These are phyloP conservation scores for Silvanus unidentatus DNA, from an alignment of 2,888 invertebrate species.

Conservation along the genomic window DNA sequence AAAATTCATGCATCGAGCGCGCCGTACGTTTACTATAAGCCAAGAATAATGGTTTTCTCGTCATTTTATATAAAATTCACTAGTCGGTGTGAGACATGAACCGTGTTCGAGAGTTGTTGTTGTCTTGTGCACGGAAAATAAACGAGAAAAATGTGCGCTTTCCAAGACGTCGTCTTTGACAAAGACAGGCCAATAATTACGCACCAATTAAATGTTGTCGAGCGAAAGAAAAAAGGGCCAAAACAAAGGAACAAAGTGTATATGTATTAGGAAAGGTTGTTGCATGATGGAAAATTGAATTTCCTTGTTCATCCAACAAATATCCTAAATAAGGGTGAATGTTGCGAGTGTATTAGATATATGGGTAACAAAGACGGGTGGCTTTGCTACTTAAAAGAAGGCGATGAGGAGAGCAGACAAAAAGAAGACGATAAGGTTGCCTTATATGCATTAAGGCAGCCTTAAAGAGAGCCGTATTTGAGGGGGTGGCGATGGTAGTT, in stretches of 20 bases:
- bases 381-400: slow-evolving; percentile 9
- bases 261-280: neutral
- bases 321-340: slow-evolving; percentile 1
- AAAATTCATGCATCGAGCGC: slow-evolving; percentile 32
- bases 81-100: too few relatives aligned
- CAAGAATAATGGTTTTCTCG: too few relatives aligned
- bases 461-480: slow-evolving; percentile 41
- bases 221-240: slow-evolving; percentile 17
- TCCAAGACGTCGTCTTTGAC: too few relatives aligned
- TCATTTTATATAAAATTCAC: too few relatives aligned
- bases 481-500: slow-evolving; percentile 20
- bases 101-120: too few relatives aligned
- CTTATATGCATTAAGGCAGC: slow-evolving; percentile 42
- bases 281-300: slow-evolving; percentile 1
- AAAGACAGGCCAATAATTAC: too few relatives aligned
- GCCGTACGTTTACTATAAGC: too few relatives aligned
- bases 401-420: slow-evolving; percentile 10
- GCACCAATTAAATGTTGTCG: too few relatives aligned
- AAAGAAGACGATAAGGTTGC: slow-evolving; percentile 39
- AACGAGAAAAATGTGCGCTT: too few relatives aligned
- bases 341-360: neutral
- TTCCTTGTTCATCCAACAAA: slow-evolving; percentile 2
- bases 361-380: slow-evolving; percentile 7
- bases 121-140: too few relatives aligned
- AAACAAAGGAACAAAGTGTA: neutral